Conservation (phyloP, 2,113 vertebrate genomes). For the Zapornia atra region DNA sequence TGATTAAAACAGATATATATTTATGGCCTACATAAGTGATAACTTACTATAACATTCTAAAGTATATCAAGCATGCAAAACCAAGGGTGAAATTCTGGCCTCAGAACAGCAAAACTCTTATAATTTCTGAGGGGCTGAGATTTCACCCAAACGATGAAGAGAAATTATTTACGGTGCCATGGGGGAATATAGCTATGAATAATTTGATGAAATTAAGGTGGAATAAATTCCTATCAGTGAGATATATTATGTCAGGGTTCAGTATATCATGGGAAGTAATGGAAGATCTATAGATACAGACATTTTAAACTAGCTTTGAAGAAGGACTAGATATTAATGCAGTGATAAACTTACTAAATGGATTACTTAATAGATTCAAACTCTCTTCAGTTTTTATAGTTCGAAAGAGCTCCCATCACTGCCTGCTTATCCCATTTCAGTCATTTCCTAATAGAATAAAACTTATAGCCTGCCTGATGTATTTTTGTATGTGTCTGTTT, state of each 20-base stretch:
- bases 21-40: slow-evolving; percentile 30
- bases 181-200: slow-evolving; percentile 26
- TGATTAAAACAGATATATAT: slow-evolving; percentile 49
- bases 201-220: slow-evolving; percentile 48
- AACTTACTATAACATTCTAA: slow-evolving; percentile 22
- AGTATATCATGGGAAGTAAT: slow-evolving; percentile 33
- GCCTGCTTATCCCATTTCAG: not conserved
- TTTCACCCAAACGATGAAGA: slow-evolving; percentile 15
- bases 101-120: slow-evolving; percentile 13
- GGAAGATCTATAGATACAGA: slow-evolving; percentile 11
- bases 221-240: slow-evolving; percentile 25
- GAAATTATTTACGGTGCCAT: slow-evolving; percentile 45
- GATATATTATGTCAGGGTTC: slow-evolving; percentile 13
- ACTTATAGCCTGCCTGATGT: not conserved
- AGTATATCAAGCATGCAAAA: slow-evolving; percentile 25
- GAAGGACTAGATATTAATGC: not conserved
- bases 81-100: not conserved
- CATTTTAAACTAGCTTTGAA: slow-evolving; percentile 15
- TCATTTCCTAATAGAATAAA: slow-evolving; percentile 1
- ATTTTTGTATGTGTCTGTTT: not conserved
- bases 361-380: not conserved
- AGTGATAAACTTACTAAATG: not conserved
- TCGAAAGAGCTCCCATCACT: not conserved
- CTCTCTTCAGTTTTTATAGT: not conserved
- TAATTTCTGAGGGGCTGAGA: not conserved